Conservation (phyloP, 2,113 vertebrate species). For the Talpa occidentalis region DNA sequence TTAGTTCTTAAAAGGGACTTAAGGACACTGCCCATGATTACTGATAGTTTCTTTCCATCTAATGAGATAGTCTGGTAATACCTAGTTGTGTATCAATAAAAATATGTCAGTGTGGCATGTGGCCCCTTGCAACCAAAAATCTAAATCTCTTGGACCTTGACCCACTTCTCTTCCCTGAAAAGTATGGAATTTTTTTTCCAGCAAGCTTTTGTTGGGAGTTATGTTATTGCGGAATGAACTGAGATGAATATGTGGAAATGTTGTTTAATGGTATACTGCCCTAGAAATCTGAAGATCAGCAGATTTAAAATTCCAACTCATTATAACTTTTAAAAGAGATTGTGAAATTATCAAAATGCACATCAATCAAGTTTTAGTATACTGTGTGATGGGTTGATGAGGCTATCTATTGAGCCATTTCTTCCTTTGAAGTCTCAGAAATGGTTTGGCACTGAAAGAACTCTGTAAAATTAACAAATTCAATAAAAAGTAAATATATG, state of each 20-base stretch:
- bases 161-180: conserved; percentile 78
- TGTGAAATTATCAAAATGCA: conserved; percentile 76
- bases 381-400: conserved; percentile 81
- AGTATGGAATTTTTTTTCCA: conserved; percentile 70
- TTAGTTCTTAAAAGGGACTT: conserved; percentile 45
- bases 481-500: conserved; percentile 87
- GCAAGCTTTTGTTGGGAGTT: conserved; percentile 71
- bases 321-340: conserved; percentile 75
- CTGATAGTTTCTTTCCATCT: conserved; percentile 39
- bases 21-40: conserved; percentile 64
- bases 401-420: conserved; percentile 85
- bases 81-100: conserved; percentile 59
- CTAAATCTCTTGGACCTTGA: conserved; percentile 78
- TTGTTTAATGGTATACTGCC: conserved; percentile 69
- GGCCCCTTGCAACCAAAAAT: conserved; percentile 75
- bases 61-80: conserved; percentile 69
- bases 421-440: conserved; percentile 82
- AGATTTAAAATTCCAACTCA: conserved; percentile 75
- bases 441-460: conserved; percentile 86
- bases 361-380: conserved; percentile 81
- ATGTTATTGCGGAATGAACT: conserved; percentile 68
- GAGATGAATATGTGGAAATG: conserved; percentile 31
- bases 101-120: conserved; percentile 35
- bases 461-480: conserved; percentile 87
- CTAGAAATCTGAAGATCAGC: conserved; percentile 73